phyloP scores from a whole-genome alignment of 2,797 vertebrate species.

The Melanogrammus aeglefinus region DNA sequence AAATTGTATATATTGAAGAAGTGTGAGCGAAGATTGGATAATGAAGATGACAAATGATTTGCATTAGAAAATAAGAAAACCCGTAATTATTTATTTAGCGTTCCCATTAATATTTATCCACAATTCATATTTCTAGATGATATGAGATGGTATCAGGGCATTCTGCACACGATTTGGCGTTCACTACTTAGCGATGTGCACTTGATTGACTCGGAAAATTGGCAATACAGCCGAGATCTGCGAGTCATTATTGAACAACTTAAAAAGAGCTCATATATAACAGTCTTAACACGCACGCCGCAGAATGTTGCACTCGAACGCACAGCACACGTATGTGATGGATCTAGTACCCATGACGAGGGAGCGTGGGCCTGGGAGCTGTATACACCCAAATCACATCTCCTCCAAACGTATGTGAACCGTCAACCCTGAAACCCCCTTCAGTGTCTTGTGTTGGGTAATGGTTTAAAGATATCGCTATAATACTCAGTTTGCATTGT shows the following conservation, averaged over 20 bases:
- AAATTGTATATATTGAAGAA: not conserved
- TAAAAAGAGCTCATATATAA: not conserved
- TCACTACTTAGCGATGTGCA: constrained; percentile 20
- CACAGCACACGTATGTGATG: not conserved
- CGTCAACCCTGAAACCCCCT: too few relatives aligned
- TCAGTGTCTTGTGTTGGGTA: too few relatives aligned
- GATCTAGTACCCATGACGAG: not conserved
- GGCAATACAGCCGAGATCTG: constrained; percentile 16
- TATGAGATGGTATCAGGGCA: constrained; percentile 33
- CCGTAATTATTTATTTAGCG: constrained; percentile 71
- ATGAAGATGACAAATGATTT: constrained; percentile 52
- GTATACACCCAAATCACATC: not conserved
- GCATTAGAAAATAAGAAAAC: constrained; percentile 42
- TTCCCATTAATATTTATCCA: constrained; percentile 72
- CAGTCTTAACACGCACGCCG: not conserved
- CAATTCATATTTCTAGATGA: constrained; percentile 55
- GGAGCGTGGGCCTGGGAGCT: not conserved
- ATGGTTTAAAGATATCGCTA: too few relatives aligned
- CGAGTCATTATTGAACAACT: constrained; percentile 22
- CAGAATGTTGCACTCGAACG: not conserved
- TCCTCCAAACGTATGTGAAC: too few relatives aligned
- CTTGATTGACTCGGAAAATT: constrained; percentile 15
- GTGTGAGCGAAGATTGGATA: constrained; percentile 45
- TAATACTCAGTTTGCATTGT: not conserved
- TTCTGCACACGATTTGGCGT: constrained; percentile 30